Base-by-base conservation (phyloP, 92 coral and sea anemone species). In the Zoanthus solanderi region DNA sequence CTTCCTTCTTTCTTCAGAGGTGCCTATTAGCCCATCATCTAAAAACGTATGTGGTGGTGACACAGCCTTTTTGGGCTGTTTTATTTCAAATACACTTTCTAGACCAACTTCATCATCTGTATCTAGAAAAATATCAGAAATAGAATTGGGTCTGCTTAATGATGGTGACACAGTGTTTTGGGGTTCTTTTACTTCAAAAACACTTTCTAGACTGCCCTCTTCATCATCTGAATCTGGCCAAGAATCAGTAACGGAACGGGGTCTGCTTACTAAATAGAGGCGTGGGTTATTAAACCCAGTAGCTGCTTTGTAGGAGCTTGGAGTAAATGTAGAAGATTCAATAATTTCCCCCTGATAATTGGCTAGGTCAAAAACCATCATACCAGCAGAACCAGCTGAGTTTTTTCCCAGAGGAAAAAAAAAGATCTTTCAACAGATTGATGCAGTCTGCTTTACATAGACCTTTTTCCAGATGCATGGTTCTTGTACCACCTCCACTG, bases 1-100 rank as follows among this genome's bases (percentile, higher is more conserved):
- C 72, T 46, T 68, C 53, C 54, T 47, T 75, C 92, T 75, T 56
- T 89, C 92, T 50, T 89, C 88, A 75, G 88, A 83, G 7, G 77
- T 89, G 17, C 88, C 91, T 73, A 89, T 89, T 32, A 89, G 83
- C 18, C 84, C 83, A 74, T 86, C 84, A 84, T 84, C 80, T 47
- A 84, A 15, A 72, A 71, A 79, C 47, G 23, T 48, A 72, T 48
- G 46, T 72, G 66, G 79, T 69, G 88, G 88, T 37, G 88, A 66
- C 75, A 65, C 61, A 54, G 87, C 75, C 30, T 28, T 11, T 67
- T 83, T 61, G 50, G 75, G 48, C 75, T 34, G 17, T 34, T 71
- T 34, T 71, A 34, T 71, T 32, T 71, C 76, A 9, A 71, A 71
- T 34, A 14, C 74, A 69, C 76, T 58, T 79, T 79, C 71, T 52